Evolutionary conservation across 2,797 vertebrate genomes (phyloP).

Genomic region (Anomalospiza imberbis): DNA sequence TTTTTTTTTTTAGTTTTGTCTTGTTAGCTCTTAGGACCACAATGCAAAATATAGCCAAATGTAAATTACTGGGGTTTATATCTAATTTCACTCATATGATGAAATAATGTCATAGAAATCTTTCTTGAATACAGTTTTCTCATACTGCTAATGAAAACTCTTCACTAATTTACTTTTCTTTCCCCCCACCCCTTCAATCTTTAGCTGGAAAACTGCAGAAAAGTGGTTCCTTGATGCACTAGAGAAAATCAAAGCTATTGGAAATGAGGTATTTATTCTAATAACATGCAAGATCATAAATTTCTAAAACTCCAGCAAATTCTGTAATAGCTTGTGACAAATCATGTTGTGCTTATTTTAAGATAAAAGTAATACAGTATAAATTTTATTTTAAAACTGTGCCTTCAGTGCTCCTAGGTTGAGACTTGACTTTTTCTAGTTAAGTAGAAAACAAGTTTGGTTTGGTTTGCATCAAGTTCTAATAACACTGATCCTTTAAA

Average conservation of each 20-base stretch:
- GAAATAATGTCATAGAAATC: neutral
- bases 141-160: neutral
- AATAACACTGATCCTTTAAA: neutral
- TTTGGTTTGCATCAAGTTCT: neutral
- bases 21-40: neutral
- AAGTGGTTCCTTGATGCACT: slow-evolving; percentile 96
- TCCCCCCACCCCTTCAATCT: neutral
- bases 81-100: neutral
- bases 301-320: neutral
- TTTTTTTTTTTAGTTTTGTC: neutral
- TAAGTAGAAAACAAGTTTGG: neutral
- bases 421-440: neutral
- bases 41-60: neutral
- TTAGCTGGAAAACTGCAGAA: slow-evolving; percentile 97
- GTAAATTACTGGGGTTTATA: neutral
- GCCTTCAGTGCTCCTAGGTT: neutral
- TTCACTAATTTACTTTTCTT: neutral
- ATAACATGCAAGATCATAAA: neutral
- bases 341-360: neutral
- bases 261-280: slow-evolving; percentile 86
- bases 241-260: slow-evolving; percentile 99
- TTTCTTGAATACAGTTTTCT: neutral
- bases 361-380: neutral
- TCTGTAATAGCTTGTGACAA: neutral
- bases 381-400: neutral